Evolutionary conservation across 2,113 vertebrate species (phyloP).

Genomic region (Choloepus hoffmanni): DNA sequence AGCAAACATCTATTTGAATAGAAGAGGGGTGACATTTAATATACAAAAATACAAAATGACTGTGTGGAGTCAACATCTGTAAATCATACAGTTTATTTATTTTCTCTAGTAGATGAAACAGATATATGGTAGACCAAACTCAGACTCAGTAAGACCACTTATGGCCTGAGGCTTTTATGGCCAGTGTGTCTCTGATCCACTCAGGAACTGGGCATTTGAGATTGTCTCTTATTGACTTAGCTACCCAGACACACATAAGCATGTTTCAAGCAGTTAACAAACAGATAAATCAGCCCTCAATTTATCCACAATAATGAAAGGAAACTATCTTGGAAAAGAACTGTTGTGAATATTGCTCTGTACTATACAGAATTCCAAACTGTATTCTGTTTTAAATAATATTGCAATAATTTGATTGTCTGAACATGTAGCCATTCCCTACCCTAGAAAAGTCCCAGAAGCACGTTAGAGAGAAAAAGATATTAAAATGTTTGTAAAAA

Average conservation of each 20-base stretch:
- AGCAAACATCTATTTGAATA: slow-evolving; percentile 12
- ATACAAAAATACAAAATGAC: neutral
- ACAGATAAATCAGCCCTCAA: neutral
- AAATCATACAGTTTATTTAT: neutral
- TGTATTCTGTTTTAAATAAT: neutral
- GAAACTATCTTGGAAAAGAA: neutral
- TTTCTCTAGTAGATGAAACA: neutral
- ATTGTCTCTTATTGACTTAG: neutral
- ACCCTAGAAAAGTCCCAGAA: neutral
- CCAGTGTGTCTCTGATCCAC: neutral
- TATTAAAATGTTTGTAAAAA: neutral
- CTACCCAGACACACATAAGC: neutral
- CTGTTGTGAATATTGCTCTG: neutral
- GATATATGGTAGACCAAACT: neutral
- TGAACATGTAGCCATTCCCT: neutral
- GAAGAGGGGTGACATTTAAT: slow-evolving; percentile 27
- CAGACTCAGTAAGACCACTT: neutral
- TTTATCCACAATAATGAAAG: neutral
- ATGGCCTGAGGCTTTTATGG: neutral
- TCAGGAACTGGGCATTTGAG: neutral
- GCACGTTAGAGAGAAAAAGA: neutral
- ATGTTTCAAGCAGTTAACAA: neutral
- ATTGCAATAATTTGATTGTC: neutral
- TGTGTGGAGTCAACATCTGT: neutral
- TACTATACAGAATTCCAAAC: neutral